Conservation (phyloP, 2,113 vertebrate species). For the Taxidea taxus region DNA sequence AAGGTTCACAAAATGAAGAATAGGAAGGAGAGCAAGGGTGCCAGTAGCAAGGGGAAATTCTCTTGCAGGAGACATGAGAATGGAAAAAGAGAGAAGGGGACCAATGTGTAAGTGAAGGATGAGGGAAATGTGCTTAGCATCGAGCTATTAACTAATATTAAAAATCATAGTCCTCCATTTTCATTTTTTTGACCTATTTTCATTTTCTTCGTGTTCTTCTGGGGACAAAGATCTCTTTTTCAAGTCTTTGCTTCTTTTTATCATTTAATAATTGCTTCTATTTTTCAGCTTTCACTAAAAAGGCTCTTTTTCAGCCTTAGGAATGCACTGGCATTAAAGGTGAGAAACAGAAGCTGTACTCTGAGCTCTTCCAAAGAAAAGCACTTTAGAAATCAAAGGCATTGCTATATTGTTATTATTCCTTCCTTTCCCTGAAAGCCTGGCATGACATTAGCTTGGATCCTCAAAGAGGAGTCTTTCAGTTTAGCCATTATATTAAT, state of each 20-base stretch:
- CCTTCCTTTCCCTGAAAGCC: conserved; percentile 7
- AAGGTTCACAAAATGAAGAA: neutral
- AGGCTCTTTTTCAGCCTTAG: conserved; percentile 10
- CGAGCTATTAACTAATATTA: neutral
- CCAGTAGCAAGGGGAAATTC: neutral
- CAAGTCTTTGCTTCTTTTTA: neutral
- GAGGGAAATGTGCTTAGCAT: neutral
- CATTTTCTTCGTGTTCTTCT: conserved; percentile 20
- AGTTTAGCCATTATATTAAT: neutral
- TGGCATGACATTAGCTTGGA: neutral
- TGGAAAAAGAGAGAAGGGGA: neutral
- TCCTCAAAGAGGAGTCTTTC: neutral
- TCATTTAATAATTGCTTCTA: conserved; percentile 47
- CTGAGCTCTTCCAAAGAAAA: conserved; percentile 11
- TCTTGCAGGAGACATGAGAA: neutral
- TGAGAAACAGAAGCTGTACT: conserved; percentile 28
- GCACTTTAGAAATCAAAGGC: conserved; percentile 53
- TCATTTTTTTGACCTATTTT: conserved; percentile 49
- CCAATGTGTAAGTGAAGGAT: neutral
- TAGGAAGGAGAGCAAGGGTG: neutral
- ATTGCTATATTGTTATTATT: neutral
- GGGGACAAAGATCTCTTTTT: conserved; percentile 39
- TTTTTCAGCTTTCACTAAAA: conserved; percentile 53
- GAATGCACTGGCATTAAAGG: conserved; percentile 30
- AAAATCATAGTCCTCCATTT: neutral